Evolutionary conservation across 2,797 vertebrate species (phyloP).

Genomic region (Phoebastria nigripes): DNA sequence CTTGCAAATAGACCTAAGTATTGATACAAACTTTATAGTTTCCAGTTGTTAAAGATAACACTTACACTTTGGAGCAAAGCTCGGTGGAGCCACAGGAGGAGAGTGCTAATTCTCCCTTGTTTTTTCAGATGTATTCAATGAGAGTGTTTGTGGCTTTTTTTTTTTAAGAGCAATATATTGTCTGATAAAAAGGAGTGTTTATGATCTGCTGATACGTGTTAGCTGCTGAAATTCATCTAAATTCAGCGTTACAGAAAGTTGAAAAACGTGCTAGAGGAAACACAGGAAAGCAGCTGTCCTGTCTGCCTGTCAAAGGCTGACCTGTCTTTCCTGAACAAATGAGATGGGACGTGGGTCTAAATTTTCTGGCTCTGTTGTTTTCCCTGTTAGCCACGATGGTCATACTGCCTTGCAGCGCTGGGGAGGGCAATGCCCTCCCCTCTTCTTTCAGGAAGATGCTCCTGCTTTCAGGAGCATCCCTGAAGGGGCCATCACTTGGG

Average conservation of each 20-base stretch:
- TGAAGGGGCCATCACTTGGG: not conserved
- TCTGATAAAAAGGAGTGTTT: not conserved
- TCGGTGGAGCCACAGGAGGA: not conserved
- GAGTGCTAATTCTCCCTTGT: not conserved
- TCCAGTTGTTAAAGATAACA: not conserved
- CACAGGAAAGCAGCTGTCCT: not conserved
- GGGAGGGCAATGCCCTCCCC: no score
- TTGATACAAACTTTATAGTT: not conserved
- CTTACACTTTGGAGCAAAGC: not conserved
- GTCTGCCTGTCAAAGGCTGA: not conserved
- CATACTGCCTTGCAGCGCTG: accelerated
- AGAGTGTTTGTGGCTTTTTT: no score
- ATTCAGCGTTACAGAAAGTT: not conserved
- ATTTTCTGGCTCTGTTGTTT: not conserved
- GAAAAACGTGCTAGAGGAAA: not conserved
- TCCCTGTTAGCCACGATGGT: not conserved
- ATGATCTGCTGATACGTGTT: not conserved
- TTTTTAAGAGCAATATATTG: not conserved
- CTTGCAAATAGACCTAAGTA: not conserved
- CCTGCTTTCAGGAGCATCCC: not conserved
- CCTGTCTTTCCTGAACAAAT: not conserved
- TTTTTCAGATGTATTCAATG: not conserved
- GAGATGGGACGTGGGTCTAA: not conserved
- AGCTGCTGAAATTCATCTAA: not conserved
- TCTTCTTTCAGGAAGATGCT: no score